Evolutionary conservation across 2,113 vertebrate species (phyloP), one percentile per base, ranked within the genome.

Genomic region (Gulo gulo): DNA sequence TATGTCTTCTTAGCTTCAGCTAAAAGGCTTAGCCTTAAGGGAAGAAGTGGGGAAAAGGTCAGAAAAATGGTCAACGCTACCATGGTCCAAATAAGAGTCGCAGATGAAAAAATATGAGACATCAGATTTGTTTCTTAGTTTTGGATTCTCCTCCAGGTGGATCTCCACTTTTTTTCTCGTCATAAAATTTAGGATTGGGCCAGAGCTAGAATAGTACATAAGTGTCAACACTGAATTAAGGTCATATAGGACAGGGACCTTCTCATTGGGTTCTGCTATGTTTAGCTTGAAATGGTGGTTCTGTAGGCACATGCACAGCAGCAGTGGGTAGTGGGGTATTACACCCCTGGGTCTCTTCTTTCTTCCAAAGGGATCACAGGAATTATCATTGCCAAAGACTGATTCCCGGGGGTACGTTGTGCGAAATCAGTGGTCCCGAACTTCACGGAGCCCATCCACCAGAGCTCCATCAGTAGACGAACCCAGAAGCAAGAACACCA

Each of bases 341-440:
- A 96, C 29, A 94, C 4, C n/a, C n/a, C 36, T 61, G 39, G 63
- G n/a, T 88, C 42, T 97, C 59, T 61, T 95, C n/a, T 95, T 81
- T 95, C 92, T 29, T 93, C 61, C 2, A 88, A 95, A 98, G 98
- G 95, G 76, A 83, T 97, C 96, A 8, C 97, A 98, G 69, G 97
- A 98, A 57, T 16, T 79, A 74, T 2, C 96, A n/a, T 0, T 85
- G 36, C 83, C 29, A 0, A 98, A 97, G 42, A 8, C 92, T 69
- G 97, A 96, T 55, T 97, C 97, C 47, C 80, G 61, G 79, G 97
- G 94, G 8, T 55, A 84, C 14, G 0, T 94, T 0, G 47, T 55
- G 23, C 29, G 24, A 81, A 94, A 50, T 50, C 87, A 97, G 8
- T 97, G 84, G 97, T 97, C 97, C 7, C 34, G 93, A 67, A 94